phyloP scores from a whole-genome alignment of 2,113 vertebrate genomes.

The Morone chrysops region DNA sequence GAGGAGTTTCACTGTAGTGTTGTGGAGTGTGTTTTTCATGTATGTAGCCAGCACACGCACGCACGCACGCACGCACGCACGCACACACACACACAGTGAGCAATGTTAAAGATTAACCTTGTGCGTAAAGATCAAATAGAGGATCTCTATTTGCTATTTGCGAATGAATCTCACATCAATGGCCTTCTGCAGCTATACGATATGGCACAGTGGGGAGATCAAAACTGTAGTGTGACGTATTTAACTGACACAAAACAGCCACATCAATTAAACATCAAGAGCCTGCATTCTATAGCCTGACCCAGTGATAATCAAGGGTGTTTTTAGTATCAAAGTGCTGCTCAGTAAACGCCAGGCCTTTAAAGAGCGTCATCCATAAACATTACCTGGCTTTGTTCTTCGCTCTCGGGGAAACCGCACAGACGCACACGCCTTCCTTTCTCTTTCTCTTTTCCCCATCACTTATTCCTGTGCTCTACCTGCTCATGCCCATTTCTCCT shows the following conservation, averaged over 20 bases:
- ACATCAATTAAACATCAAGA: conserved; percentile 82
- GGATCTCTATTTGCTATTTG: conserved; percentile 19
- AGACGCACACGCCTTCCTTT: conserved; percentile 40
- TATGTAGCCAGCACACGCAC: background rate
- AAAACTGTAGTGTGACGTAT: conserved; percentile 63
- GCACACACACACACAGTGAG: background rate
- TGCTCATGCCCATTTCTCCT: background rate
- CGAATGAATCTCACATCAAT: conserved; percentile 68
- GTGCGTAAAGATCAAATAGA: conserved; percentile 52
- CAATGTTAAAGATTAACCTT: conserved; percentile 52
- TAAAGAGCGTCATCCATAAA: conserved; percentile 83
- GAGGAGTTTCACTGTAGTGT: conserved; percentile 2
- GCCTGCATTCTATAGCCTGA: conserved; percentile 60
- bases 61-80: background rate
- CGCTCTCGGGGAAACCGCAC: conserved; percentile 52
- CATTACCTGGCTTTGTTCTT: conserved; percentile 80
- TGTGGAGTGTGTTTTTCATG: background rate
- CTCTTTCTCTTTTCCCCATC: conserved; percentile 20
- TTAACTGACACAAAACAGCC: conserved; percentile 64
- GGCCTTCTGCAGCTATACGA: conserved; percentile 50
- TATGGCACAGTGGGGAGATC: conserved; percentile 58
- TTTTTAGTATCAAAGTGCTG: conserved; percentile 77
- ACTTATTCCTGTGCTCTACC: background rate
- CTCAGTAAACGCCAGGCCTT: conserved; percentile 63
- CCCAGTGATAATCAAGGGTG: conserved; percentile 63